Evolutionary conservation across 2,797 vertebrate species (phyloP), one percentile per base, ranked within the genome.

Genomic region (Mormyrus hasselquistii): DNA sequence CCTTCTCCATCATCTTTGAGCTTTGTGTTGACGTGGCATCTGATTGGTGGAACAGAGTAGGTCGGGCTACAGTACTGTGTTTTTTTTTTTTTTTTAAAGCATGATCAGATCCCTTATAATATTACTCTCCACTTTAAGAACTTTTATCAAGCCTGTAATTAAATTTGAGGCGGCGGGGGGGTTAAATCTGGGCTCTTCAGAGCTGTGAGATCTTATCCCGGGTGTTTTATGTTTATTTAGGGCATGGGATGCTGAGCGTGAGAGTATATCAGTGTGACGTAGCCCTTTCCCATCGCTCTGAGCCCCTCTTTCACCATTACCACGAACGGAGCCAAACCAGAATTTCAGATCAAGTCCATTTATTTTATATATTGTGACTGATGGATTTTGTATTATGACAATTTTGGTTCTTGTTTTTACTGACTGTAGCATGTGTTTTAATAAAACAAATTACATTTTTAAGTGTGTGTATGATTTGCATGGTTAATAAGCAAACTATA

Each of bases 381-480:
- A 76, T 79, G 50, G 41, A 73, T 41, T 89, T 89, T 89, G 62
- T 87, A 89, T 53, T 86, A 34, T 84, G 82, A 69, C 69, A 44
- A 53, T 53, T 50, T 89, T 89, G 52, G 73, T 88, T 88, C 90
- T 89, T 86, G 90, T 92, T 93, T 93, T 83, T 93, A 92, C 89
- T 90, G 38, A 87, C 87, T 91, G 93, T 92, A 92, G 93, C 94
- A 94, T 93, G 90, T 93, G 90, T 91, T 90, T 89, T 94, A 94
- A 86, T 88, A 87, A 89, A 94, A 41, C 25, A 89, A 91, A 89
- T 88, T 93, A 93, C 91, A 92, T 94, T 95, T 94, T 89, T 94
- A 92, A 86, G 41, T 3, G 1, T 3, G 53, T 29, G 3, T 86
- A 10, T 88, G 29, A 34, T 65, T 25, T 47, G n/a, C 6, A 87